Percentiles rank a stretch among this genome's conserved stretches.
These are phyloP conservation scores for Aromia moschata DNA, from an alignment of 2,888 invertebrate genomes.

Conservation along the genomic window DNA sequence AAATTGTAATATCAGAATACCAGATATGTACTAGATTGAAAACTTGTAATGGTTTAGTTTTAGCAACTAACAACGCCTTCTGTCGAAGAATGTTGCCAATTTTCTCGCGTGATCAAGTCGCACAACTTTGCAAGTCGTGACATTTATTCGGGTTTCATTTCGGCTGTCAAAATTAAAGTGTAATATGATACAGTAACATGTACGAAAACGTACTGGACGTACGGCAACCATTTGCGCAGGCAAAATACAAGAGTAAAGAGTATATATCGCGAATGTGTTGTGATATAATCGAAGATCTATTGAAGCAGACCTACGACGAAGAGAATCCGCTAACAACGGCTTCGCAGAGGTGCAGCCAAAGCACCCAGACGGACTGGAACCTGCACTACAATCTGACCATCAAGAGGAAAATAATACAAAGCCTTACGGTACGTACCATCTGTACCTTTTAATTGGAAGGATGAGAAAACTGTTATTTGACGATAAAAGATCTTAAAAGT, in stretches of 20 bases:
- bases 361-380: conserved; percentile 45
- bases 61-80: too few species aligned
- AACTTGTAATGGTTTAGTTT: too few species aligned
- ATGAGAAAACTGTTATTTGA: too few species aligned
- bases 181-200: conserved; percentile 33
- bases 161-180: conserved; percentile 41
- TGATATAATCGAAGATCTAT: conserved; percentile 53
- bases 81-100: too few species aligned
- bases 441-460: too few species aligned
- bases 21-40: too few species aligned
- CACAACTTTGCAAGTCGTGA: too few species aligned
- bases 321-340: conserved; percentile 51
- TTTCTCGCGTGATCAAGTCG: too few species aligned
- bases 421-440: conserved; percentile 19
- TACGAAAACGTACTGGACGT: conserved; percentile 29
- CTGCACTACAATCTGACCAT: conserved; percentile 2
- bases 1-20: too few species aligned
- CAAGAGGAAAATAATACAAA: conserved; percentile 13
- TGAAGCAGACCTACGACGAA: conserved; percentile 54
- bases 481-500: too few species aligned
- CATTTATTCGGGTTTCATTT: too few species aligned
- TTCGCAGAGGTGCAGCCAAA: conserved; percentile 42
- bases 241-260: conserved; percentile 46
- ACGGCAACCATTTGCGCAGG: conserved; percentile 28
- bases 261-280: conserved; percentile 51